Evolutionary conservation across 2,797 vertebrate species (phyloP), one percentile per base, ranked within the genome.

Genomic region (Chrysolophus pictus): DNA sequence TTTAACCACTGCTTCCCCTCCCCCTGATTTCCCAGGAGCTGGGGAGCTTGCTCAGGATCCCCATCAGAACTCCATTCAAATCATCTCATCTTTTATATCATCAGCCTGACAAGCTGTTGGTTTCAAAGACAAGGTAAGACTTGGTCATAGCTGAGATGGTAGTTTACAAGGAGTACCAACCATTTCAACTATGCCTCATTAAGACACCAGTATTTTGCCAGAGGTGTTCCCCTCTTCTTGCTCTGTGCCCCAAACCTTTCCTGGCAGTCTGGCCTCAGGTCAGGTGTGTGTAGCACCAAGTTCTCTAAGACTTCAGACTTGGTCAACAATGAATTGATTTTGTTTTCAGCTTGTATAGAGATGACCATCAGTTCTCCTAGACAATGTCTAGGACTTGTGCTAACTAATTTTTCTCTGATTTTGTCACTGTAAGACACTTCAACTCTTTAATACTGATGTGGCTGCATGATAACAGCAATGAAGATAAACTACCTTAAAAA

Each of bases 401-500:
- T 77, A 91, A 79, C 18, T 19, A 64, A 82, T 93, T 90, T 93
- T 92, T 91, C 69, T 93, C 56, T 79, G 68, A 0, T 87, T 92
- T 90, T 93, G 60, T 93, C 74, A 84, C 77, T 93, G 37, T 76
- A 79, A 88, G 79, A 58, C 76, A 84, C 74, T 75, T 0, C 0
- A 37, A 47, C 77, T 92, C 68, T 86, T 94, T 91, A 84, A 78
- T 87, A 90, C 82, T 86, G 91, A 91, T 92, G 91, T 2, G 24
- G 47, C 42, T 82, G 31, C 56, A 39, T 88, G 93, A 93, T 93
- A 95, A 88, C 76, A 87, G 76, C 94, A 92, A 95, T 91, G 94
- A 95, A 96, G 91, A 96, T 82, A 93, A 94, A 95, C 88, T 89
- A 72, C 77, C 78, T 73, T 68, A 73, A 76, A 94, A 93, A 88